These are phyloP conservation scores for Melanchra persicariae DNA, from an alignment of 2,888 invertebrate genomes.

Conservation along the genomic window DNA sequence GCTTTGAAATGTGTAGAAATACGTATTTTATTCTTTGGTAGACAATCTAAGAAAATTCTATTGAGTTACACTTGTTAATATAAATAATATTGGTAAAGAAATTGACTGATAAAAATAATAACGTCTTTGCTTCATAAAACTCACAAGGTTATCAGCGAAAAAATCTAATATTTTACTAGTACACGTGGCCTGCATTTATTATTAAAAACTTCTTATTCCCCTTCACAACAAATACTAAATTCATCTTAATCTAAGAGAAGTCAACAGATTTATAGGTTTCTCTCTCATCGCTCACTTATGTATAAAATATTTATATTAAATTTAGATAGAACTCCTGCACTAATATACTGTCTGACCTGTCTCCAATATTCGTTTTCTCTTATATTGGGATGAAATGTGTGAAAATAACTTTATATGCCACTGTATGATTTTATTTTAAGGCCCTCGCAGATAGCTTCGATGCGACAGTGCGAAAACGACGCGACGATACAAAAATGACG, in stretches of 20 bases:
- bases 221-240: constrained; percentile 53
- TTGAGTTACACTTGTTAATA: background rate
- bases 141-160: background rate
- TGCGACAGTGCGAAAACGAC: background rate
- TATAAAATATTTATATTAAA: constrained; percentile 22
- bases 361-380: background rate
- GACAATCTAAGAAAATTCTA: background rate
- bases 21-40: background rate
- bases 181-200: background rate
- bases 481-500: background rate
- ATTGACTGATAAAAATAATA: background rate
- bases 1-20: background rate
- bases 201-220: constrained; percentile 6
- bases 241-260: constrained; percentile 24
- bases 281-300: constrained; percentile 18
- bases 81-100: background rate
- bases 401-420: background rate
- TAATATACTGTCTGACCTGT: background rate
- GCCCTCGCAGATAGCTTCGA: background rate
- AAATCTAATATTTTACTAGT: constrained; percentile 13
- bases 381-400: background rate
- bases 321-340: constrained; percentile 7
- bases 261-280: constrained; percentile 39
- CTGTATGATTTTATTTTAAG: background rate
- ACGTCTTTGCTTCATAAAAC: background rate